These are phyloP conservation scores for Archocentrus centrarchus DNA, from an alignment of 2,113 vertebrate genomes.

Conservation along the genomic window DNA sequence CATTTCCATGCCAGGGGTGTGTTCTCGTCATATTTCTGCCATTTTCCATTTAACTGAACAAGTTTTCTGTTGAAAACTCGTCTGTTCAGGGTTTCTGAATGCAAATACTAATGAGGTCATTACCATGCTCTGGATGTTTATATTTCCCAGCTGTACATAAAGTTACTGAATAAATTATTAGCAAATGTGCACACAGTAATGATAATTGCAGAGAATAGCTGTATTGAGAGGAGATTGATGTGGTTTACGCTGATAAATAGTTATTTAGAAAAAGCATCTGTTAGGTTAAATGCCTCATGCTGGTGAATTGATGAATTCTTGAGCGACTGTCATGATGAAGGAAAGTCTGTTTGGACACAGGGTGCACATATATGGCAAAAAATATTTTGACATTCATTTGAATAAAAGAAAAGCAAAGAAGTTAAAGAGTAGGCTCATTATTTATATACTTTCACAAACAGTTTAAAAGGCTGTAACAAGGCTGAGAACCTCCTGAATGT, in stretches of 20 bases:
- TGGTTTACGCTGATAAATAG: conserved; percentile 42
- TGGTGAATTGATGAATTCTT: conserved; percentile 3
- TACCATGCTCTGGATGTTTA: conserved; percentile 22
- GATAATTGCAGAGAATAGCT: conserved; percentile 22
- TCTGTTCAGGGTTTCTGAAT: conserved; percentile 28
- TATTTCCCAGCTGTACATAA: conserved; percentile 12
- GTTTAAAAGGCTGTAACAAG: neutral
- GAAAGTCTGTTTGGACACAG: neutral
- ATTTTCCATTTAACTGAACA: conserved; percentile 15
- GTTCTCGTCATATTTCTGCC: neutral
- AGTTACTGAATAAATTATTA: conserved; percentile 22
- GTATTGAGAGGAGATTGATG: conserved; percentile 10
- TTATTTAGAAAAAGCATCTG: conserved; percentile 24
- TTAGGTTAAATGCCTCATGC: conserved; percentile 15
- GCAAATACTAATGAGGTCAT: conserved; percentile 42
- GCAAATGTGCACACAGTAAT: conserved; percentile 8
- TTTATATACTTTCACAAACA: neutral
- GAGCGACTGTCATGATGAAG: neutral
- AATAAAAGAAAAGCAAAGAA: neutral
- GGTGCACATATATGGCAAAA: neutral
- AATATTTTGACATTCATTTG: neutral
- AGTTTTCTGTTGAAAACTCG: conserved; percentile 6
- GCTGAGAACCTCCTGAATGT: neutral
- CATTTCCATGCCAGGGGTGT: conserved; percentile 11
- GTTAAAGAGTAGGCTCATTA: neutral